These are phyloP conservation scores for Calliopum simillimum DNA, from an alignment of 2,888 invertebrate species.

Conservation along the genomic window DNA sequence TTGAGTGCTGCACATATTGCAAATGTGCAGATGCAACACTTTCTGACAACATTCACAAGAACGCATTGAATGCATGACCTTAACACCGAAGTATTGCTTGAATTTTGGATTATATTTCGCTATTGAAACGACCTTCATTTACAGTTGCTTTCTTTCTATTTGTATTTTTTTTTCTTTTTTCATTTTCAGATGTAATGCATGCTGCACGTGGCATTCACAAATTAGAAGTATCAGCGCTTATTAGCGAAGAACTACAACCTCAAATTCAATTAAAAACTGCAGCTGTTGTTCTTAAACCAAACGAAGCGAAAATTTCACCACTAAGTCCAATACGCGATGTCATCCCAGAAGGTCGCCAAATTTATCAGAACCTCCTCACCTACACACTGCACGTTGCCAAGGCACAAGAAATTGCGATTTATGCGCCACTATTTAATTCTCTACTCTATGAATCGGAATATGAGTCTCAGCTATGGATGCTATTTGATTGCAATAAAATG, in stretches of 20 bases:
- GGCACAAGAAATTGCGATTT: conserved; percentile 83
- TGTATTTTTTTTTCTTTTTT: not conserved
- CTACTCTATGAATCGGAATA: conserved; percentile 95
- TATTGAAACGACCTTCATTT: no score
- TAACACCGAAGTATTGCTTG: no score
- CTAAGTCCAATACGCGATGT: conserved; percentile 83
- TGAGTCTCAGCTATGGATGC: conserved; percentile 97
- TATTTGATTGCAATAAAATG: conserved; percentile 92
- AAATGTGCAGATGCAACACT: not conserved
- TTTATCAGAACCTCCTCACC: conserved; percentile 89
- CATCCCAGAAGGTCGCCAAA: conserved; percentile 88
- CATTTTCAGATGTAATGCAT: conserved; percentile 75
- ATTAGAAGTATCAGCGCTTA: conserved; percentile 76
- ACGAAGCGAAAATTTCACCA: conserved; percentile 83
- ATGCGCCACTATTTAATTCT: conserved; percentile 84
- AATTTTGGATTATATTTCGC: no score
- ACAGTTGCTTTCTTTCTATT: no score
- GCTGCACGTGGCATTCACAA: conserved; percentile 80
- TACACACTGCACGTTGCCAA: conserved; percentile 89
- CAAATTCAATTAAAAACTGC: conserved; percentile 79
- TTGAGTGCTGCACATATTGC: not conserved
- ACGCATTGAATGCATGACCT: not conserved
- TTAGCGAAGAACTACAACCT: conserved; percentile 83
- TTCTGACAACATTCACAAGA: not conserved
- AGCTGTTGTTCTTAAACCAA: conserved; percentile 82